Conservation (phyloP, 2,888 invertebrate genomes). For the Chymomyza caudatula region DNA sequence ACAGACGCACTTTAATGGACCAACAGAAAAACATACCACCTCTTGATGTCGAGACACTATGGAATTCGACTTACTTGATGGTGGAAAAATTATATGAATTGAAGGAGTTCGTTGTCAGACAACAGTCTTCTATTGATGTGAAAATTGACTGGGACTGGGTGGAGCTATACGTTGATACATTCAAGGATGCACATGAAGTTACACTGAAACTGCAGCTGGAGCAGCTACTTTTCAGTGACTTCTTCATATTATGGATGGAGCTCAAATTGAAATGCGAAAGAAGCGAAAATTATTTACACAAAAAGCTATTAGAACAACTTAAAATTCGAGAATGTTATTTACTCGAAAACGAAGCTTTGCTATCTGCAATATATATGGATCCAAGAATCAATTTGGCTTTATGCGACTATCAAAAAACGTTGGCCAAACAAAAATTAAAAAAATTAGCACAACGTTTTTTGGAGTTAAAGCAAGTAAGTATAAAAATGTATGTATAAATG, state of each 20-base stretch:
- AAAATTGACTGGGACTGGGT: conserved; percentile 18
- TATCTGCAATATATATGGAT: conserved; percentile 18
- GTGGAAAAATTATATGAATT: conserved; percentile 24
- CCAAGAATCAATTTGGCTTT: conserved; percentile 12
- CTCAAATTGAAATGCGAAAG: conserved; percentile 26
- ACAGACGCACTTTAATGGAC: conserved; percentile 24
- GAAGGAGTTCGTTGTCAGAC: conserved; percentile 11
- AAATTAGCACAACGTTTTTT: conserved; percentile 14
- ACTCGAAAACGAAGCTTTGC: conserved; percentile 10
- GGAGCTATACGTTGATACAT: conserved; percentile 14
- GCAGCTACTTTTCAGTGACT: conserved; percentile 20
- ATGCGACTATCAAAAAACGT: conserved; percentile 1
- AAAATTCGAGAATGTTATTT: conserved; percentile 13
- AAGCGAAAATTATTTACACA: conserved; percentile 12
- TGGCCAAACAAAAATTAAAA: conserved; percentile 16
- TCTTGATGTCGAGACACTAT: conserved; percentile 22
- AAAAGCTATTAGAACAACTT: conserved; percentile 18
- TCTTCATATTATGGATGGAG: conserved; percentile 26
- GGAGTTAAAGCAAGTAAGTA: conserved; percentile 14
- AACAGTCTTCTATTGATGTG: conserved; percentile 5
- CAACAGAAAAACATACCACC: conserved; percentile 25
- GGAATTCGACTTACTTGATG: conserved; percentile 31
- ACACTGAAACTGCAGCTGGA: conserved; percentile 23
- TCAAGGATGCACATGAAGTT: conserved; percentile 9
- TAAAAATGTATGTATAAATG: conserved; percentile 1